phyloP scores from a whole-genome alignment of 2,113 vertebrate genomes.

The Larimichthys polyactis region DNA sequence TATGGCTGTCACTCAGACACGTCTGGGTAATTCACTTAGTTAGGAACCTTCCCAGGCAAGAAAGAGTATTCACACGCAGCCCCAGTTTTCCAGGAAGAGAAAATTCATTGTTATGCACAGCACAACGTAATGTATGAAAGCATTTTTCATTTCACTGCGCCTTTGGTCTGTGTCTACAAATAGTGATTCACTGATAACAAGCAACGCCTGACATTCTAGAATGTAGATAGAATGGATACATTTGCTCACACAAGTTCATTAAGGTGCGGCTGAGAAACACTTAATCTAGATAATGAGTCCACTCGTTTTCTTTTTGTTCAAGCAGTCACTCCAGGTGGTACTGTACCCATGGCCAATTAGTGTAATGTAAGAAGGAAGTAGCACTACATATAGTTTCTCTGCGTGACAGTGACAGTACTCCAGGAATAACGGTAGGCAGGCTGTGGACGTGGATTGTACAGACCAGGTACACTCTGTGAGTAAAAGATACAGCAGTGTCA shows the following conservation, averaged over 20 bases:
- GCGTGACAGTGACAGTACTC: background rate
- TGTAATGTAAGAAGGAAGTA: constrained; percentile 23
- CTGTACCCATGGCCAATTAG: constrained; percentile 48
- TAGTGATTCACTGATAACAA: background rate
- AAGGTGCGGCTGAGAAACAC: constrained; percentile 14
- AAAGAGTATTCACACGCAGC: too few species aligned
- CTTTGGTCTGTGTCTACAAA: background rate
- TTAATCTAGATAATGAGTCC: constrained; percentile 57
- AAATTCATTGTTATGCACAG: background rate
- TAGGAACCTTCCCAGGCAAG: too few species aligned
- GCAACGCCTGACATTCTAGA: background rate
- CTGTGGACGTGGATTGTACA: too few species aligned
- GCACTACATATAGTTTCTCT: background rate
- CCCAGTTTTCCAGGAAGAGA: background rate
- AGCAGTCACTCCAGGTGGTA: constrained; percentile 36
- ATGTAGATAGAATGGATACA: constrained; percentile 5
- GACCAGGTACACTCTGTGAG: background rate
- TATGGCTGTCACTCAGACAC: too few species aligned
- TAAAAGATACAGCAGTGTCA: background rate
- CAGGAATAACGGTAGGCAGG: background rate
- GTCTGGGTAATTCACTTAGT: too few species aligned
- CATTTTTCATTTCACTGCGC: background rate
- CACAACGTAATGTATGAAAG: too few species aligned
- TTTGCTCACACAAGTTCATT: constrained; percentile 5
- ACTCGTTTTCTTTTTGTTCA: constrained; percentile 24